Percentiles rank a stretch among this genome's conserved stretches.
Evolutionary conservation across 2,888 invertebrate species (phyloP).

Genomic region (Parnassius apollo): DNA sequence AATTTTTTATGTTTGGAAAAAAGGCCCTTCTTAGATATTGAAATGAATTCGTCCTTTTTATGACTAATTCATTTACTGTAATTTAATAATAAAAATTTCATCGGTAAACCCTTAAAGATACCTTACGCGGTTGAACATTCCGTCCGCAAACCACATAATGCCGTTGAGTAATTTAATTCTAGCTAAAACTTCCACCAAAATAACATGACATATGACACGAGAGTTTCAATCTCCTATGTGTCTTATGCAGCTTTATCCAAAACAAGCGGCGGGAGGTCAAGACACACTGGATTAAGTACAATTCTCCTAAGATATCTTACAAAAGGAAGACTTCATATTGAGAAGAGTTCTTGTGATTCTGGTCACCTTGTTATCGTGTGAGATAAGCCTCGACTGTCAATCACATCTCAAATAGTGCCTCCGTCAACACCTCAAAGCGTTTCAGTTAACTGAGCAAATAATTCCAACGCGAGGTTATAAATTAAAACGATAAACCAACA

Average conservation of each 20-base stretch:
- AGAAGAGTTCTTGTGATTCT: conserved; percentile 5
- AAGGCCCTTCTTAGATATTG: too few species aligned
- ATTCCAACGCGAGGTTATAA: conserved; percentile 30
- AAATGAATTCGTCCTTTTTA: too few species aligned
- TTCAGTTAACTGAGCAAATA: conserved; percentile 34
- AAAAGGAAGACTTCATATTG: background rate
- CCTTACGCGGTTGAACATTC: conserved; percentile 24
- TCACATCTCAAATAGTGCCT: conserved; percentile 30
- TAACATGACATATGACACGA: conserved; percentile 32
- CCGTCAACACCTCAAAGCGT: conserved; percentile 36
- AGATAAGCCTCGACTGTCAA: conserved; percentile 33
- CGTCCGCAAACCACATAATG: conserved; percentile 22
- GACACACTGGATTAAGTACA: conserved; percentile 23
- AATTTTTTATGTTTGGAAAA: too few species aligned
- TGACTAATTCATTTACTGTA: too few species aligned
- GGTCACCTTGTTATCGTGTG: conserved; percentile 20
- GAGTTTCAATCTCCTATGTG: conserved; percentile 15
- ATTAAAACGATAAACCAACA: conserved; percentile 40
- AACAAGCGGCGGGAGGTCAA: conserved; percentile 19
- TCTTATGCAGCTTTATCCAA: conserved; percentile 21
- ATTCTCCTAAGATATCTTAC: conserved; percentile 5
- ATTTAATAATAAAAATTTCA: too few species aligned
- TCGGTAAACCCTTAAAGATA: conserved; percentile 4
- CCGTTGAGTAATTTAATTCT: conserved; percentile 31
- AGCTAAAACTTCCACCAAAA: conserved; percentile 27